Conservation (phyloP, 2,113 vertebrate species). For the Python bivittatus region DNA sequence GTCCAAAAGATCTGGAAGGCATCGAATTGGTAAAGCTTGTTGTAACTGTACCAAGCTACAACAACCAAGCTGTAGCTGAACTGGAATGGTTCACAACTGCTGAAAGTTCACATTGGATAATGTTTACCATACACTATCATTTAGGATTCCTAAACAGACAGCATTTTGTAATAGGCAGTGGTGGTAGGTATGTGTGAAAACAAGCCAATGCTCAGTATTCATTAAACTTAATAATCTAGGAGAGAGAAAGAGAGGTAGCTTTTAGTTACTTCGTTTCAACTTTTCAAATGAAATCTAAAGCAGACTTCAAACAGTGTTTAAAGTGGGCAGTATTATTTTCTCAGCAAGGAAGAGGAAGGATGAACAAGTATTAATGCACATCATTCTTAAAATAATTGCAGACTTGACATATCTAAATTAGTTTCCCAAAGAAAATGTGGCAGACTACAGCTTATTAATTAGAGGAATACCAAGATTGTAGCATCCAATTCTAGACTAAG, state of each 20-base stretch:
- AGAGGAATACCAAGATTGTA: slow-evolving; percentile 68
- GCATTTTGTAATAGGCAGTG: neutral
- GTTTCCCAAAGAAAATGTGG: slow-evolving; percentile 78
- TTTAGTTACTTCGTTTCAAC: slow-evolving; percentile 63
- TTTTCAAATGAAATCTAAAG: slow-evolving; percentile 74
- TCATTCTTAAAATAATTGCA: slow-evolving; percentile 80
- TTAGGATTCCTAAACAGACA: neutral
- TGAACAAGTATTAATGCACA: slow-evolving; percentile 75
- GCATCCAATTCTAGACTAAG: slow-evolving; percentile 63
- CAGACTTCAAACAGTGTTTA: slow-evolving; percentile 76
- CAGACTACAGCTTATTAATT: slow-evolving; percentile 80
- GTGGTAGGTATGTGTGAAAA: slow-evolving; percentile 26
- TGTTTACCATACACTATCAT: neutral
- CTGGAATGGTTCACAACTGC: neutral
- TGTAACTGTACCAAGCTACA: no score
- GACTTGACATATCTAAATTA: slow-evolving; percentile 78
- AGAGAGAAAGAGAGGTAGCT: slow-evolving; percentile 29
- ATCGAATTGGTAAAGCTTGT: neutral
- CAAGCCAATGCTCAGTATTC: slow-evolving; percentile 27
- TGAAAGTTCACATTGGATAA: neutral
- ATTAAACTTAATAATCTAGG: slow-evolving; percentile 42
- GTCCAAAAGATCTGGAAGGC: neutral
- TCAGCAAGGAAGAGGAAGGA: slow-evolving; percentile 72
- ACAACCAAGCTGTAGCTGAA: neutral
- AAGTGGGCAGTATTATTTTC: slow-evolving; percentile 75